phyloP scores from a whole-genome alignment of 2,113 vertebrate genomes.

The Sphaerodactylus townsendi region DNA sequence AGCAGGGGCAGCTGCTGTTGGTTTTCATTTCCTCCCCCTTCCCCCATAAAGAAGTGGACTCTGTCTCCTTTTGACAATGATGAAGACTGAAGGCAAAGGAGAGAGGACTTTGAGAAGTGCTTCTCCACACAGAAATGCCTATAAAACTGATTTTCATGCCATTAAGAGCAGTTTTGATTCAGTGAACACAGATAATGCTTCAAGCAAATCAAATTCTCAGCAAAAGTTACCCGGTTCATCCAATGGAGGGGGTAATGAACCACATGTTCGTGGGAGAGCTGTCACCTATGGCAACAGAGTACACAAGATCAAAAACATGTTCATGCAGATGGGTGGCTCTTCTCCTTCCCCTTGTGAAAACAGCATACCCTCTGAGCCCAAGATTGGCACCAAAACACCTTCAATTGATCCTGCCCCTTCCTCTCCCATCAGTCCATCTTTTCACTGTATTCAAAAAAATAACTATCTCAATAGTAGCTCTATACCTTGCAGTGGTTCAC shows the following conservation, averaged over 20 bases:
- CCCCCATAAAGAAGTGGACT: background rate
- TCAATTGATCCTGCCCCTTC: slow-evolving; percentile 65
- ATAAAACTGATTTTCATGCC: slow-evolving; percentile 91
- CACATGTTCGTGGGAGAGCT: slow-evolving; percentile 83
- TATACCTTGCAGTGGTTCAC: slow-evolving; percentile 5
- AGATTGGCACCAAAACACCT: slow-evolving; percentile 61
- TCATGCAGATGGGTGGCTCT: slow-evolving; percentile 88
- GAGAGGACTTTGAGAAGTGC: slow-evolving; percentile 89
- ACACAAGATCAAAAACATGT: slow-evolving; percentile 93
- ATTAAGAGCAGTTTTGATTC: slow-evolving; percentile 92
- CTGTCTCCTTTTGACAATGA: slow-evolving; percentile 76
- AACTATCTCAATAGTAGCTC: slow-evolving; percentile 72
- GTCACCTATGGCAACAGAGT: slow-evolving; percentile 86
- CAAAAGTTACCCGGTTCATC: slow-evolving; percentile 75
- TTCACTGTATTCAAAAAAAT: slow-evolving; percentile 72
- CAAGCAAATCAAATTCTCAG: slow-evolving; percentile 62
- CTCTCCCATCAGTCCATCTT: slow-evolving; percentile 73
- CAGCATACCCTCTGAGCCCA: slow-evolving; percentile 74
- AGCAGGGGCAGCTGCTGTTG: slow-evolving; percentile 42
- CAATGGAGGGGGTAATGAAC: slow-evolving; percentile 80
- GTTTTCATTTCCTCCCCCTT: background rate
- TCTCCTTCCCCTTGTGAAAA: slow-evolving; percentile 77
- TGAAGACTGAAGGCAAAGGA: slow-evolving; percentile 88
- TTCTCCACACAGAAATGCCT: slow-evolving; percentile 90
- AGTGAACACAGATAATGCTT: slow-evolving; percentile 72